These are phyloP conservation scores for Agrilus planipennis DNA, from an alignment of 1,140 invertebrate species.

Conservation along the genomic window DNA sequence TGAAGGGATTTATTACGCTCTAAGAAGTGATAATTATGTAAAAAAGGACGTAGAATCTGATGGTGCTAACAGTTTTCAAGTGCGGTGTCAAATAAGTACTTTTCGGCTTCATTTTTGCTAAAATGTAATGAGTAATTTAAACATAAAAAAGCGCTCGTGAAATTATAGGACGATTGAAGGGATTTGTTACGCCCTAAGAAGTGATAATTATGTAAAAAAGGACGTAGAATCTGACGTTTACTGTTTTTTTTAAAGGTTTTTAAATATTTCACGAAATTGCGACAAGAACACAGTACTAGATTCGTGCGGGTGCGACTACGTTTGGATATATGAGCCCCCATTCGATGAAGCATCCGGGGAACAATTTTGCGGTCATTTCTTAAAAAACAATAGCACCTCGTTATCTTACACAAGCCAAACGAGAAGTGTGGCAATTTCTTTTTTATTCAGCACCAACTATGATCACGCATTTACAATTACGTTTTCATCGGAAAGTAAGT, in stretches of 20 bases:
- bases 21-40: too few relatives aligned
- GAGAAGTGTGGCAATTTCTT: constrained; percentile 44
- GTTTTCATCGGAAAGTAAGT: constrained; percentile 54
- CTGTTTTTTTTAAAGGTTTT: constrained; percentile 18
- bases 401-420: constrained; percentile 50
- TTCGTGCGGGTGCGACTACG: constrained; percentile 49
- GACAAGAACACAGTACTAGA: constrained; percentile 22
- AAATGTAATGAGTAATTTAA: too few relatives aligned
- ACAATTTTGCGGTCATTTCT: constrained; percentile 47
- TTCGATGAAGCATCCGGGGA: constrained; percentile 50
- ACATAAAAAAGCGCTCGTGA: too few relatives aligned
- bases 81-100: too few relatives aligned
- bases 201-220: too few relatives aligned
- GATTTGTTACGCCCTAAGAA: constrained; percentile 4
- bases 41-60: too few relatives aligned
- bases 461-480: constrained; percentile 53
- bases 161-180: too few relatives aligned
- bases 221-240: neutral
- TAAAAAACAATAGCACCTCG: constrained; percentile 24
- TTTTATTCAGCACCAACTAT: constrained; percentile 49
- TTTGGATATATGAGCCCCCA: constrained; percentile 55
- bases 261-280: constrained; percentile 36
- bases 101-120: too few relatives aligned
- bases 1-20: too few relatives aligned
- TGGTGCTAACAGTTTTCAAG: too few relatives aligned